These are phyloP conservation scores for Glaucopsyche alexis DNA, from an alignment of 2,888 invertebrate genomes.

Conservation along the genomic window DNA sequence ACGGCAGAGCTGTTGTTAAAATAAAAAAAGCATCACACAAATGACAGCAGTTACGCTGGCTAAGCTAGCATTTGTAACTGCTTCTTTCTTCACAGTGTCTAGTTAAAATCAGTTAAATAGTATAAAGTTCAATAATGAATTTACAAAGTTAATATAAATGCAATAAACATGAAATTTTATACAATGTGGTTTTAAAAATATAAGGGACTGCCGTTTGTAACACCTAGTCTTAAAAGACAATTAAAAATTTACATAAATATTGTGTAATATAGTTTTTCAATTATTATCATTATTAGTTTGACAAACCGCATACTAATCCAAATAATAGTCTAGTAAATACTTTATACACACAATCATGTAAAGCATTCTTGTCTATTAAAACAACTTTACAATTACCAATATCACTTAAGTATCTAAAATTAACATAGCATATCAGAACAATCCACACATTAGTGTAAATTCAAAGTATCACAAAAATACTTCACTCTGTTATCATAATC, in stretches of 20 bases:
- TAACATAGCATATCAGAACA: constrained; percentile 17
- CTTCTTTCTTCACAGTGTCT: no score
- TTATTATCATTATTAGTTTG: not conserved
- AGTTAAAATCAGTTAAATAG: no score
- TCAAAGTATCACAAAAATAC: constrained; percentile 29
- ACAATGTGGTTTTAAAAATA: not conserved
- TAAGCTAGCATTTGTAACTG: not conserved
- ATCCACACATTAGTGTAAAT: constrained; percentile 22
- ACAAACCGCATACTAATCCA: not conserved
- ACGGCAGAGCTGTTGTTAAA: not conserved
- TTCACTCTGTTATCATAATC: constrained; percentile 30
- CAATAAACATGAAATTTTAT: not conserved
- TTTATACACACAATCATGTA: not conserved
- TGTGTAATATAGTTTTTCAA: not conserved
- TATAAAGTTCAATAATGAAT: constrained; percentile 1
- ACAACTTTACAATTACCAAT: constrained; percentile 21
- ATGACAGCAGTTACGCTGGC: not conserved
- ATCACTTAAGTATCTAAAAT: constrained; percentile 17
- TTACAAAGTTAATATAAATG: not conserved
- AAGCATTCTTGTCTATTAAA: not conserved
- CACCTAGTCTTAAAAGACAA: not conserved
- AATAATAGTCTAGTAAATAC: not conserved
- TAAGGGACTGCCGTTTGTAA: not conserved
- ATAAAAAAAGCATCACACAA: not conserved
- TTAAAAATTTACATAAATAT: not conserved